Percentiles rank a stretch among this genome's conserved stretches.
Conservation (phyloP, 2,113 vertebrate species). For the Mastomys coucha region DNA sequence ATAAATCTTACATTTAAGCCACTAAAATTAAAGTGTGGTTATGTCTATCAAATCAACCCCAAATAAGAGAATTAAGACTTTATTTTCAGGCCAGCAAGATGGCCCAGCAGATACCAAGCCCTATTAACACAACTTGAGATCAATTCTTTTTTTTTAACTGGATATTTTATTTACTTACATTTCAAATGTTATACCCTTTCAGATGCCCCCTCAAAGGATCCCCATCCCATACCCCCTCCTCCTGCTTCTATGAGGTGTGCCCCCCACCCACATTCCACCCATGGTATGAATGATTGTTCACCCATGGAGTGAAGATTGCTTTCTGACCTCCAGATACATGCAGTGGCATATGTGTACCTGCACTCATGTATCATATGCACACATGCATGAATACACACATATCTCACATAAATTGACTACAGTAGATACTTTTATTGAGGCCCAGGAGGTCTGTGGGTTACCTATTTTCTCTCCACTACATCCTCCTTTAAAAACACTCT, state of each 20-base stretch:
- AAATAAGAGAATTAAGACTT: neutral
- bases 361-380: neutral
- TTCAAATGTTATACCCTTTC: no score
- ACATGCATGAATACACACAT: neutral
- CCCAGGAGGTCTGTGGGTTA: neutral
- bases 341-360: neutral
- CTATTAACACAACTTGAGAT: no score
- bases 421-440: neutral
- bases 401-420: no score
- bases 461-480: neutral
- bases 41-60: neutral
- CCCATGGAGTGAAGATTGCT: neutral
- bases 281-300: no score
- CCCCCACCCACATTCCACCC: no score
- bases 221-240: no score
- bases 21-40: neutral
- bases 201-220: no score
- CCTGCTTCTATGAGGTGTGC: no score
- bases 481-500: neutral
- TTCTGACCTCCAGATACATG: neutral
- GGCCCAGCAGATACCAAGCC: neutral
- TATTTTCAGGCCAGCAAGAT: neutral
- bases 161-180: no score
- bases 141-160: no score
- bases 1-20: neutral